phyloP scores from a whole-genome alignment of 2,797 vertebrate species.

The Eulemur albifrons region DNA sequence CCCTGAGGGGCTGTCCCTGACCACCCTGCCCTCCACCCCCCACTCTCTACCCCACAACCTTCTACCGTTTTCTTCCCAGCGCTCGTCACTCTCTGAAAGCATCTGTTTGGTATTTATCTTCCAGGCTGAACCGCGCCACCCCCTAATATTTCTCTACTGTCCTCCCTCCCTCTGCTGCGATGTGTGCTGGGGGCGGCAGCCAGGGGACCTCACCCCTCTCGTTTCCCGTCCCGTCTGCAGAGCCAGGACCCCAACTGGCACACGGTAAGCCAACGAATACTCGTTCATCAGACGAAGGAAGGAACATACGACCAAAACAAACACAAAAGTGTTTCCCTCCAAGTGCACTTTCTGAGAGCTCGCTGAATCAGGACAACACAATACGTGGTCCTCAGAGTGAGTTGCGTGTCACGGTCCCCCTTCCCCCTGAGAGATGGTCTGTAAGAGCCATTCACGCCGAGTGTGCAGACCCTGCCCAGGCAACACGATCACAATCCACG shows the following conservation, averaged over 20 bases:
- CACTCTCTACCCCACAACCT: rapidly evolving
- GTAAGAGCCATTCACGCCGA: rapidly evolving
- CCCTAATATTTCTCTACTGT: too few species aligned
- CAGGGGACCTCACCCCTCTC: rapidly evolving
- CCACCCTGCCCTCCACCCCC: rapidly evolving
- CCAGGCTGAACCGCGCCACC: not conserved
- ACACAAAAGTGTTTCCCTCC: not conserved
- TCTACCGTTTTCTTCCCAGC: not conserved
- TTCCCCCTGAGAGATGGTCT: too few species aligned
- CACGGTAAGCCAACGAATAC: not conserved
- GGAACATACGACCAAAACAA: not conserved
- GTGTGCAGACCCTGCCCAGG: rapidly evolving
- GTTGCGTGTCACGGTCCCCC: rapidly evolving
- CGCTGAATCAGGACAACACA: not conserved
- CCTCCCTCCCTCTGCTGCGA: not conserved
- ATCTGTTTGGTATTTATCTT: rapidly evolving
- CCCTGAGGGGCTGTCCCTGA: not conserved
- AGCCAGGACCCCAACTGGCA: not conserved
- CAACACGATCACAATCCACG: rapidly evolving
- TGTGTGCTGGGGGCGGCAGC: rapidly evolving
- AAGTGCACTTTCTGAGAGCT: rapidly evolving
- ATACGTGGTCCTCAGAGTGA: rapidly evolving
- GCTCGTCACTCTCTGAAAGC: rapidly evolving
- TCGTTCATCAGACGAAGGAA: rapidly evolving
- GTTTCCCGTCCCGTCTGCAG: rapidly evolving